These are phyloP conservation scores for Oegoconia quadripuncta DNA, from an alignment of 2,888 invertebrate genomes.

Conservation along the genomic window DNA sequence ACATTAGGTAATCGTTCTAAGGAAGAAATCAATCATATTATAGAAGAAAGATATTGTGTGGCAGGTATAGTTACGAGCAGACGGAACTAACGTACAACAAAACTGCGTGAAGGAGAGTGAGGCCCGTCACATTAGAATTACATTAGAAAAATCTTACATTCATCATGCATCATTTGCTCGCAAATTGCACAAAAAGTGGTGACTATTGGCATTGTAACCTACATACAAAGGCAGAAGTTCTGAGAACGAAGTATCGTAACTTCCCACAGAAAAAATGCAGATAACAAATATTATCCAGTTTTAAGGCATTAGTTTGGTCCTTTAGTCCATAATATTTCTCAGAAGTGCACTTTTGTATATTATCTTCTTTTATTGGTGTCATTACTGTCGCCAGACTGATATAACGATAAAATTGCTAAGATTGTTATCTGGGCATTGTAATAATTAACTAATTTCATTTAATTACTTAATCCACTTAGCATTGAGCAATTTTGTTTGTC, in stretches of 20 bases:
- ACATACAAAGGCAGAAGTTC: slow-evolving; percentile 19
- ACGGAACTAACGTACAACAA: not conserved
- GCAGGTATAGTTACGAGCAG: not conserved
- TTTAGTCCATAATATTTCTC: too few species aligned
- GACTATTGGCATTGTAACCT: slow-evolving; percentile 20
- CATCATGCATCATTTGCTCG: slow-evolving; percentile 9
- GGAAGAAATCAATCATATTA: too few species aligned
- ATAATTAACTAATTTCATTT: not conserved
- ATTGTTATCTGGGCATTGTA: too few species aligned
- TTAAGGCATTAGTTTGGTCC: too few species aligned
- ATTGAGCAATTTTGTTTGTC: slow-evolving; percentile 8
- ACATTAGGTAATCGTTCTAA: too few species aligned
- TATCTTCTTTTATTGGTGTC: too few species aligned
- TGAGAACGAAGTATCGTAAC: slow-evolving; percentile 6
- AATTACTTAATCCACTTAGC: slow-evolving; percentile 15
- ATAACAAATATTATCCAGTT: slow-evolving; percentile 3
- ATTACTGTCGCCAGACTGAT: too few species aligned
- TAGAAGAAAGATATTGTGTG: too few species aligned
- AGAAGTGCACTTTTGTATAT: too few species aligned
- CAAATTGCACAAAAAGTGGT: slow-evolving; percentile 8
- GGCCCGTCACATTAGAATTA: slow-evolving; percentile 6
- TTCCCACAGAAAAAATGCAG: slow-evolving; percentile 6
- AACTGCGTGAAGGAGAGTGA: not conserved
- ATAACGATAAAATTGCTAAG: too few species aligned
- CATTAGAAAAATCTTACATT: slow-evolving; percentile 12